Percentiles rank a stretch among this genome's conserved stretches.
phyloP scores from a whole-genome alignment of 2,113 vertebrate genomes.

The Lasiurus borealis region DNA sequence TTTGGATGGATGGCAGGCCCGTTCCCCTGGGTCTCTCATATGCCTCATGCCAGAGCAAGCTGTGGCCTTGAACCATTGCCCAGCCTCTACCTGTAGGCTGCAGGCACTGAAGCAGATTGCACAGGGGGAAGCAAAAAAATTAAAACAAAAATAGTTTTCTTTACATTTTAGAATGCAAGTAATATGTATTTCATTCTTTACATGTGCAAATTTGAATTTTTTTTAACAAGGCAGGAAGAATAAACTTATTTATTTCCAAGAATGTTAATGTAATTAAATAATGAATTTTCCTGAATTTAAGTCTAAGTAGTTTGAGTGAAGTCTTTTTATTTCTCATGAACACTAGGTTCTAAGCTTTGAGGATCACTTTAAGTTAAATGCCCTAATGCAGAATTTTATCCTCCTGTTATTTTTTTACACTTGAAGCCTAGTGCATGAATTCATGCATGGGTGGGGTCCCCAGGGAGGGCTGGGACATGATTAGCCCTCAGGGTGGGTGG shows the following conservation, averaged over 20 bases:
- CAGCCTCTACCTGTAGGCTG: too few relatives aligned
- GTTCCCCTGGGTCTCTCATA: too few relatives aligned
- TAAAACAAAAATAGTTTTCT: conserved; percentile 25
- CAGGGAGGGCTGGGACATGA: too few relatives aligned
- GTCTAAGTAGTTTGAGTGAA: neutral
- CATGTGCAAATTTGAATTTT: neutral
- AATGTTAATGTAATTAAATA: conserved; percentile 32
- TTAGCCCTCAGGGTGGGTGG: too few relatives aligned
- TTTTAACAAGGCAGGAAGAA: conserved; percentile 7
- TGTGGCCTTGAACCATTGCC: too few relatives aligned
- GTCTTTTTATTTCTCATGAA: conserved; percentile 3
- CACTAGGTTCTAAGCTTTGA: conserved; percentile 10
- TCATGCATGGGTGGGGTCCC: too few relatives aligned
- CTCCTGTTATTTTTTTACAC: neutral
- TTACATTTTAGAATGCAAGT: conserved; percentile 22
- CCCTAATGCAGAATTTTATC: neutral
- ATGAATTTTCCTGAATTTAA: conserved; percentile 42
- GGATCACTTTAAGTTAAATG: conserved; percentile 51
- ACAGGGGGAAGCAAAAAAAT: too few relatives aligned
- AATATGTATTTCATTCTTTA: neutral
- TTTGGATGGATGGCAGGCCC: too few relatives aligned
- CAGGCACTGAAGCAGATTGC: too few relatives aligned
- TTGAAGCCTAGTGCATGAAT: too few relatives aligned
- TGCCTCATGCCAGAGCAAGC: too few relatives aligned
- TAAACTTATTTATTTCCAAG: conserved; percentile 41